Evolutionary conservation across 2,113 vertebrate genomes (phyloP), one percentile per base, ranked within the genome.

Genomic region (Phylloscopus trochilus): DNA sequence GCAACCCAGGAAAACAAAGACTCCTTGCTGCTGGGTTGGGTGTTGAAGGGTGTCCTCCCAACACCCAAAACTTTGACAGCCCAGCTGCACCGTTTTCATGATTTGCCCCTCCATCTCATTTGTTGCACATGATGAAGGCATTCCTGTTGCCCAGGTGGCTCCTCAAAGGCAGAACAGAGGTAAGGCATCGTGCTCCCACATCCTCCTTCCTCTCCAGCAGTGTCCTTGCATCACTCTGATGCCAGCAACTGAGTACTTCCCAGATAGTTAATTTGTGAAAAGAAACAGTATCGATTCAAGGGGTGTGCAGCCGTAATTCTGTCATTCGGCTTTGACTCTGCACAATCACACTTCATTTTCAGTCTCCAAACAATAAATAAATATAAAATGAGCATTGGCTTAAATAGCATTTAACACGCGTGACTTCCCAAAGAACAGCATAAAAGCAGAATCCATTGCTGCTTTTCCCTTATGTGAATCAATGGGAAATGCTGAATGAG

Each of bases 361-460:
- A 79, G 75, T 56, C 47, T 92, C 60, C 74, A 84, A 91, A 92
- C 67, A 94, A 93, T 83, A 96, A 96, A 95, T 94, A 96, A 94
- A 93, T 63, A 59, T 86, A 86, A 96, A 95, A 93, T 62, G 83
- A 90, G n/a, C 21, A 15, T 63, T 70, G 47, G 46, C 43, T 91
- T 88, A 52, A 24, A 83, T 35, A 69, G 76, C 46, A 75, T 80
- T 89, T 75, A 95, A 66, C 58, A 89, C 80, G 56, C 84, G 0
- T 51, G 68, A 33, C 87, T 68, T 96, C 52, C 58, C 89, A 76
- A 91, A 92, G 37, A 81, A 73, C 10, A 2, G 60, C 47, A 56
- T 62, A 46, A 85, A 87, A 89, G 73, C 66, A 35, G 66, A 43
- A 82, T 92, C 55, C 4, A 1, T 83, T 82, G 74, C 75, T 93